Evolutionary conservation across 1,140 invertebrate species (phyloP).

Genomic region (Pogonomyrmex californicus): DNA sequence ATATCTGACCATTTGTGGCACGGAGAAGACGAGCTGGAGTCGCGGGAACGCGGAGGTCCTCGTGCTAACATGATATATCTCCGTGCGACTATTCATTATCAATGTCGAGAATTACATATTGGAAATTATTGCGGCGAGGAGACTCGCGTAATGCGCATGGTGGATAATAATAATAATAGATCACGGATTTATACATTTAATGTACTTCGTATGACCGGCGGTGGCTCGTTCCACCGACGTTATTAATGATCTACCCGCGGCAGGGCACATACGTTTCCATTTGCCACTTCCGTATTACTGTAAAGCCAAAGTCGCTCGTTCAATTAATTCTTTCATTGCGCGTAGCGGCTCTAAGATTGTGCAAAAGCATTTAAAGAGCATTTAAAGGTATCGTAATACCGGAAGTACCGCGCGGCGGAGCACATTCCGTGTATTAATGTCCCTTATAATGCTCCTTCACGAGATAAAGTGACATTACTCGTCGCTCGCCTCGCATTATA

Average conservation of each 20-base stretch:
- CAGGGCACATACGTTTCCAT: slow-evolving; percentile 59
- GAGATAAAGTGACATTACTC: background rate
- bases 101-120: slow-evolving; percentile 53
- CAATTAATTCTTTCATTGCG: slow-evolving; percentile 68
- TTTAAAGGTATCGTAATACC: background rate
- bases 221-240: slow-evolving; percentile 59
- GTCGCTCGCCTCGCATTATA: background rate
- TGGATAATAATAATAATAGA: slow-evolving; percentile 59
- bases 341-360: slow-evolving; percentile 43
- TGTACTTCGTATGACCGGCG: slow-evolving; percentile 53
- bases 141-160: slow-evolving; percentile 18
- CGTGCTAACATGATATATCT: slow-evolving; percentile 47
- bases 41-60: background rate
- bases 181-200: slow-evolving; percentile 58
- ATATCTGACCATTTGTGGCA: slow-evolving; percentile 33
- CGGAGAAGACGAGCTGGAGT: background rate
- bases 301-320: slow-evolving; percentile 72
- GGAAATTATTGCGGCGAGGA: slow-evolving; percentile 31
- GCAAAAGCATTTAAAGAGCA: slow-evolving; percentile 5
- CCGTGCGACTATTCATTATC: slow-evolving; percentile 40
- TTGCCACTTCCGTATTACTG: slow-evolving; percentile 74
- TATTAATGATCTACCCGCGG: slow-evolving; percentile 61
- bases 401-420: background rate
- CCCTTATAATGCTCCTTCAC: background rate
- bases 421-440: slow-evolving; percentile 14